Base-by-base conservation (phyloP, 2,888 invertebrate species). In the Cyaniris semiargus region DNA sequence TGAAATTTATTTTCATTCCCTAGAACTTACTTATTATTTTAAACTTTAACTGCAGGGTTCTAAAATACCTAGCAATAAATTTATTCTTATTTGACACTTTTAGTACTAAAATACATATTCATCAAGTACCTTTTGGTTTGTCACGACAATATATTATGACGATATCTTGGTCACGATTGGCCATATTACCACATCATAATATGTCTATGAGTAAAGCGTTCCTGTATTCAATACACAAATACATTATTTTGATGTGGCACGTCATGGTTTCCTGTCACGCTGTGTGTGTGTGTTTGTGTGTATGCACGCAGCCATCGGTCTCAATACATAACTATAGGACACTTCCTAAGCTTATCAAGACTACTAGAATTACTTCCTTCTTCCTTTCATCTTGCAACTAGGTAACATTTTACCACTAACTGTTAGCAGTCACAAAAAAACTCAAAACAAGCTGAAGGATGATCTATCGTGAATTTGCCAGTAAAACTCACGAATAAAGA, bases 111-210 rank as follows among this genome's bases (percentile, higher is more conserved):
- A 31, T 66, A 13, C 27, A 66, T 66, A 66, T 66, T 66, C 1
- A 66, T 27, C 27, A 31, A 27, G 66, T 15, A 66, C 18, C 27
- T 15, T 27, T 66, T 7, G 3, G 27, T 66, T 66, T 66, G 66
- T 66, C 66, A 66, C 66, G 66, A 66, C 66, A 66, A 58, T 58
- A 8, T 60, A 60, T 8, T 60, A 66, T 21, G 23, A 23, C 60
- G 0, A 66, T 27, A 66, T 27, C 13, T 66, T 66, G 66, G 66
- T 66, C 66, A 66, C 66, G 66, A 66, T 18, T 31, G 66, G 5
- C 6, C 66, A 66, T 66, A 66, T 27, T 66, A 66, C 60, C 27
- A 58, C 58, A 60, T 23, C 23, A 23, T 23, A n/a, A 21, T n/a
- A 60, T 60, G 18, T 1, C 66, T 66, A 27, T 31, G 66, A 60